Conservation (phyloP, 2,113 vertebrate species). For the Periophthalmus modestus region DNA sequence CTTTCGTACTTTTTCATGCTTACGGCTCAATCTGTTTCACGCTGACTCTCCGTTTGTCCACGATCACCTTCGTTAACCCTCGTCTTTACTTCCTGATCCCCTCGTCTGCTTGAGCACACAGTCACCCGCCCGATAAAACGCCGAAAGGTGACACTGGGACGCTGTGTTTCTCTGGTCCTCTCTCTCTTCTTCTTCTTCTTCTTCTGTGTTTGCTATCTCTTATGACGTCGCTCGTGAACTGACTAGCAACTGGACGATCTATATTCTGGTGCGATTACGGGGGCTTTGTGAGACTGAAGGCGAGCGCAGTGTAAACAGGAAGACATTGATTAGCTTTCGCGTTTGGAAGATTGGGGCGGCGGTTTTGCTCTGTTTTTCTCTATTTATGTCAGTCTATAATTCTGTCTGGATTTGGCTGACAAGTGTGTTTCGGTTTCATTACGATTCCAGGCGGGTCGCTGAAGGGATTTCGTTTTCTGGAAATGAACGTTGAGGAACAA, state of each 20-base stretch:
- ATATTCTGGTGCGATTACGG: slow-evolving; percentile 52
- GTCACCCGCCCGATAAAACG: slow-evolving; percentile 39
- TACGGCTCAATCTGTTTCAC: slow-evolving; percentile 60
- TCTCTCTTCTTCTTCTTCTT: slow-evolving; percentile 27
- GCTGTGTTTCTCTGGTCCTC: slow-evolving; percentile 16
- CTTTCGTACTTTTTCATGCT: slow-evolving; percentile 7
- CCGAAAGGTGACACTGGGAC: slow-evolving; percentile 43
- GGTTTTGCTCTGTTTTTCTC: slow-evolving; percentile 31
- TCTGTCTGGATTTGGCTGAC: slow-evolving; percentile 27
- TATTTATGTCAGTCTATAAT: slow-evolving; percentile 20
- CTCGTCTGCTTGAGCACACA: slow-evolving; percentile 22
- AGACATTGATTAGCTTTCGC: slow-evolving; percentile 51
- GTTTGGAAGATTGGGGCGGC: slow-evolving; percentile 27
- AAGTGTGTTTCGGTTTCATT: slow-evolving; percentile 28
- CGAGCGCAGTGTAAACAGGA: slow-evolving; percentile 59
- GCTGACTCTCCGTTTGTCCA: slow-evolving; percentile 27
- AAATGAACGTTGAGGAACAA: slow-evolving; percentile 39
- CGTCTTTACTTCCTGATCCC: slow-evolving; percentile 21
- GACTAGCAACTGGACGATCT: slow-evolving; percentile 58
- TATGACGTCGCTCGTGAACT: slow-evolving; percentile 49
- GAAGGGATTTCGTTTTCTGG: slow-evolving; percentile 48
- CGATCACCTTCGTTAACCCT: slow-evolving; percentile 39
- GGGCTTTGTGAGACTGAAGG: slow-evolving; percentile 60
- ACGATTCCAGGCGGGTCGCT: slow-evolving; percentile 29
- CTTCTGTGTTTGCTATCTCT: slow-evolving; percentile 54